Percentiles rank a stretch among this genome's conserved stretches.
These are phyloP conservation scores for Chrysaora quinquecirrha DNA, from an alignment of 30 jellyfish, hydroid and myxozoan species.

Conservation along the genomic window DNA sequence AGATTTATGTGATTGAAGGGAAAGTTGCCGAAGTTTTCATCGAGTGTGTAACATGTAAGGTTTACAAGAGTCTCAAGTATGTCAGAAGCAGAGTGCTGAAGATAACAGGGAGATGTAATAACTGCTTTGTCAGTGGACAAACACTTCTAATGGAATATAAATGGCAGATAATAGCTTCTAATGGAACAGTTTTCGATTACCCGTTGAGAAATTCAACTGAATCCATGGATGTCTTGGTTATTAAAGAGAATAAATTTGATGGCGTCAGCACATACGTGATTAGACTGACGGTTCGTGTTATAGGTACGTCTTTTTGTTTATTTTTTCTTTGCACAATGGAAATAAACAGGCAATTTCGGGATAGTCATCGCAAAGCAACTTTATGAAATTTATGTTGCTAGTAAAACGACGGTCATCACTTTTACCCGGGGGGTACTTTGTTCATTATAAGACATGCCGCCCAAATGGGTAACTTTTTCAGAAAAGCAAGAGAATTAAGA, in stretches of 20 bases:
- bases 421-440: too few species aligned
- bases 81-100: slow-evolving; percentile 48
- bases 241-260: slow-evolving; percentile 44
- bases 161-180: background rate
- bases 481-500: too few species aligned
- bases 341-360: too few species aligned
- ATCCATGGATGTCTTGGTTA: slow-evolving; percentile 12
- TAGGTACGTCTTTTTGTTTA: background rate
- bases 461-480: too few species aligned
- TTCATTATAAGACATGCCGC: too few species aligned
- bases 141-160: background rate
- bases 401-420: too few species aligned
- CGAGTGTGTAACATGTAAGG: slow-evolving; percentile 77
- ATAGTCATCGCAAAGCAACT: too few species aligned
- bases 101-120: slow-evolving; percentile 65
- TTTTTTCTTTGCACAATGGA: too few species aligned
- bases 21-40: slow-evolving; percentile 60
- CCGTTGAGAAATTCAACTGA: background rate
- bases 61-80: slow-evolving; percentile 76
- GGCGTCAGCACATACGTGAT: slow-evolving; percentile 46
- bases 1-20: slow-evolving; percentile 62
- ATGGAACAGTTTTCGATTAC: background rate
- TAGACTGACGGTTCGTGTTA: slow-evolving; percentile 15
- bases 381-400: too few species aligned
- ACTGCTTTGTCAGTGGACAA: slow-evolving; percentile 27